Percentiles rank a stretch among this genome's conserved stretches.
phyloP scores from a whole-genome alignment of 2,113 vertebrate genomes.

The Archocentrus centrarchus region DNA sequence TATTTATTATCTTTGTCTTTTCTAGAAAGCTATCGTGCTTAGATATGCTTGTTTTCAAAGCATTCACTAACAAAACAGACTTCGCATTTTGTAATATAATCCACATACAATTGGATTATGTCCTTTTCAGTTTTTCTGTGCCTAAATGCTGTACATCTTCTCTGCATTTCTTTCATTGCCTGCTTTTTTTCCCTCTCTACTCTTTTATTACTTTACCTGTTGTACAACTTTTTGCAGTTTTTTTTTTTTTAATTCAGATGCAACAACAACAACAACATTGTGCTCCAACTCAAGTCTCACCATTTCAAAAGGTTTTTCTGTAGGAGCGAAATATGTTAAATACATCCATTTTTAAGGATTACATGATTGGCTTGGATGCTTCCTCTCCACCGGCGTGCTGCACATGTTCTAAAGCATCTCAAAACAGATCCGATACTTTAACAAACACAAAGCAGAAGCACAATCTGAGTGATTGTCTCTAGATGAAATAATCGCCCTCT shows the following conservation, averaged over 20 bases:
- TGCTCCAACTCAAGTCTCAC: slow-evolving; percentile 65
- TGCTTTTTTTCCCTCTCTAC: slow-evolving; percentile 45
- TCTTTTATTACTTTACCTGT: slow-evolving; percentile 60
- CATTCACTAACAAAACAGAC: slow-evolving; percentile 48
- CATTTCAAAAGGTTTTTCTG: slow-evolving; percentile 80
- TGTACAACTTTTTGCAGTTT: slow-evolving; percentile 76
- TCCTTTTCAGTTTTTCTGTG: slow-evolving; percentile 81
- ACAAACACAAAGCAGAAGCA: slow-evolving; percentile 65
- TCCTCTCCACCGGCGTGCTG: slow-evolving; percentile 36
- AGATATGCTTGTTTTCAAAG: slow-evolving; percentile 47
- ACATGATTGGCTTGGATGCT: slow-evolving; percentile 45
- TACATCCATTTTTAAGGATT: slow-evolving; percentile 76
- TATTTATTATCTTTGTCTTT: slow-evolving; percentile 46
- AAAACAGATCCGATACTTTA: slow-evolving; percentile 39
- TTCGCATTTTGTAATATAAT: slow-evolving; percentile 61
- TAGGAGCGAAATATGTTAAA: slow-evolving; percentile 87
- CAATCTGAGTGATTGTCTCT: slow-evolving; percentile 86
- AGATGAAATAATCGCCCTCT: slow-evolving; percentile 83
- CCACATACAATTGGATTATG: slow-evolving; percentile 44
- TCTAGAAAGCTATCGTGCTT: slow-evolving; percentile 31
- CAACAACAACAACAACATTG: slow-evolving; percentile 51
- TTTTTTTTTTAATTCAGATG: slow-evolving; percentile 54
- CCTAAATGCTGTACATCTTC: slow-evolving; percentile 86
- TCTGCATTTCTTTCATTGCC: slow-evolving; percentile 60
- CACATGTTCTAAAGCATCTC: slow-evolving; percentile 23